A percentile compares a stretch with the other conserved stretches of the same genome.
Evolutionary conservation across 2,797 vertebrate species (phyloP).

Genomic region (Ceyx erithaca): DNA sequence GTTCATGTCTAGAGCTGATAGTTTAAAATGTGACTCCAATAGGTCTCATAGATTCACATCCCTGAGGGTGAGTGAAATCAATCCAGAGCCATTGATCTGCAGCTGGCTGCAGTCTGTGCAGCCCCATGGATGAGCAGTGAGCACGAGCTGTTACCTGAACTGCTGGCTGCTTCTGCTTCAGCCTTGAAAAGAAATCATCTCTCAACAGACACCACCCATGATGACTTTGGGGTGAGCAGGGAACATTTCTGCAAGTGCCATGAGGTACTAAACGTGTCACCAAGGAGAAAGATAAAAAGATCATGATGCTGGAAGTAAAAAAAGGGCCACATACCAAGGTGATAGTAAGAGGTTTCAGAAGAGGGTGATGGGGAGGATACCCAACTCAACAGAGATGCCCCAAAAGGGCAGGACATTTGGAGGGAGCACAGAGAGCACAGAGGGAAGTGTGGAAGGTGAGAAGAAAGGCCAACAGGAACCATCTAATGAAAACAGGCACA

Average conservation of each 20-base stretch:
- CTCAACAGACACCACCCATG: not conserved
- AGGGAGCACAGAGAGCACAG: not conserved
- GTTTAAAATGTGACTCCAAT: slow-evolving; percentile 9
- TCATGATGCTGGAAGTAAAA: not conserved
- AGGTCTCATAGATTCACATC: not conserved
- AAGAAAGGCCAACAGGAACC: not conserved
- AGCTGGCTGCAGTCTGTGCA: not conserved
- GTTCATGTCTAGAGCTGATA: not conserved
- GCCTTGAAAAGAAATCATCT: not conserved
- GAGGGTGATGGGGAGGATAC: not conserved
- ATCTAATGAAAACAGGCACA: rapidly evolving
- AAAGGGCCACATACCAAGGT: not conserved
- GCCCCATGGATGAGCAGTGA: rapidly evolving
- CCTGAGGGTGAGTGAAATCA: not conserved
- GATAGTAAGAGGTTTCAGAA: not conserved
- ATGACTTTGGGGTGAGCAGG: not conserved
- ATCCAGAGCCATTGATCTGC: not conserved
- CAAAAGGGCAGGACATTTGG: not conserved
- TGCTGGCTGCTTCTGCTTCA: not conserved
- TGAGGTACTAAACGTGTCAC: rapidly evolving
- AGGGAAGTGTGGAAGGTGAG: not conserved
- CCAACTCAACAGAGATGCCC: too few relatives aligned
- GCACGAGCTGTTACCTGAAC: not conserved
- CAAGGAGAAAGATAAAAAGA: not conserved
- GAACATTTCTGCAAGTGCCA: not conserved